phyloP scores from a whole-genome alignment of 2,113 vertebrate species.

The Ophthalmotilapia sp. region DNA sequence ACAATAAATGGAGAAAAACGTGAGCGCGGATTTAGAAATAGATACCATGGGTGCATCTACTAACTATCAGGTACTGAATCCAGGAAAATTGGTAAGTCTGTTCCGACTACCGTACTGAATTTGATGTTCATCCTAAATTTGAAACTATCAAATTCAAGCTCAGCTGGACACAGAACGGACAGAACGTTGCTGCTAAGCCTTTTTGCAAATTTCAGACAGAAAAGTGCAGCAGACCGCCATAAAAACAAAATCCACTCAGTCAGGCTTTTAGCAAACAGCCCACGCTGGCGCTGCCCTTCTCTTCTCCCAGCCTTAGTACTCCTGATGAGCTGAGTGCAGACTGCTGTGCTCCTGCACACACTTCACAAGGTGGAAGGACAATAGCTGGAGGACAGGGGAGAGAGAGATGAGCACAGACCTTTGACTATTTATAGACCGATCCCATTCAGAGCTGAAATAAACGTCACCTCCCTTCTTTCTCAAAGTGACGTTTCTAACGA shows the following conservation, averaged over 20 bases:
- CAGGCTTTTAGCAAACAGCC: neutral
- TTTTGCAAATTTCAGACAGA: neutral
- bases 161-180: neutral
- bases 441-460: neutral
- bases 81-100: neutral
- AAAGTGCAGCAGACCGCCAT: neutral
- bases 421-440: neutral
- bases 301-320: neutral
- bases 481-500: neutral
- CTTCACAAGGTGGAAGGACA: neutral
- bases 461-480: neutral
- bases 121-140: neutral
- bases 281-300: neutral
- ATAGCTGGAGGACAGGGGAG: neutral
- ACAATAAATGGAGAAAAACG: neutral
- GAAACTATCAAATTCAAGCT: neutral
- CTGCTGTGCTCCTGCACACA: neutral
- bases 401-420: neutral
- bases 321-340: neutral
- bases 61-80: neutral
- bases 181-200: neutral
- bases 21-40: accelerated
- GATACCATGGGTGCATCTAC: neutral
- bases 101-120: neutral
- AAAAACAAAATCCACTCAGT: neutral